A percentile compares a stretch with the other conserved stretches of the same genome.
These are phyloP conservation scores for Leptopilina boulardi DNA, from an alignment of 1,140 invertebrate genomes.

Conservation along the genomic window DNA sequence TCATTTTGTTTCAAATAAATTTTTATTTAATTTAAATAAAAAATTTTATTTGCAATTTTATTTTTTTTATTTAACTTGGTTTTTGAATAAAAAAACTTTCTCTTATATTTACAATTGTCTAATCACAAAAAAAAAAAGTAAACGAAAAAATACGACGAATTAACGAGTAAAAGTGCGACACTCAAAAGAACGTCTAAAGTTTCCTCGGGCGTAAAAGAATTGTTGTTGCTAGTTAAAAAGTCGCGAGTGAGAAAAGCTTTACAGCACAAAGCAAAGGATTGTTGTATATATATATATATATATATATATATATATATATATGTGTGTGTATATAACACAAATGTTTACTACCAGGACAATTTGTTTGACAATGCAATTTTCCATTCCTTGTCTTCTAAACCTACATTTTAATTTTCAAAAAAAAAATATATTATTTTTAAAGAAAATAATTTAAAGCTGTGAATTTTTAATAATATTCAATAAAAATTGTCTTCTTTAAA, in stretches of 20 bases:
- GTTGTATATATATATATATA: too few relatives aligned
- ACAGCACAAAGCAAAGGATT: background rate
- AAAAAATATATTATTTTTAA: background rate
- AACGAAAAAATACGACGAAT: background rate
- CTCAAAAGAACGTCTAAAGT: constrained; percentile 15
- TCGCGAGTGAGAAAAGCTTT: background rate
- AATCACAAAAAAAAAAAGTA: too few relatives aligned
- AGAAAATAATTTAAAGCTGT: background rate
- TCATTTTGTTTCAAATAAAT: too few relatives aligned
- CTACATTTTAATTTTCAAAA: background rate
- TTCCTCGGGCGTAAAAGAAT: constrained; percentile 19
- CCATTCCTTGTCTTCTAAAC: background rate
- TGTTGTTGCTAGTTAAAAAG: constrained; percentile 21
- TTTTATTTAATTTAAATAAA: too few relatives aligned
- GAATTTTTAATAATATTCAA: too few relatives aligned
- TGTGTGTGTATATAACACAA: too few relatives aligned
- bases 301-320: too few relatives aligned
- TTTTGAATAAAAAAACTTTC: too few relatives aligned
- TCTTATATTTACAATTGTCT: too few relatives aligned
- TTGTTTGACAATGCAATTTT: constrained; percentile 13
- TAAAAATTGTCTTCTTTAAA: too few relatives aligned
- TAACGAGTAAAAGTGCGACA: constrained; percentile 4
- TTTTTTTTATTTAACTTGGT: too few relatives aligned
- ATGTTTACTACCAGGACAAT: background rate
- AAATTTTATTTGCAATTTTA: too few relatives aligned